Evolutionary conservation across 2,888 invertebrate genomes (phyloP), one percentile per base, ranked within the genome.

Genomic region (Gisinianus flammeolus): DNA sequence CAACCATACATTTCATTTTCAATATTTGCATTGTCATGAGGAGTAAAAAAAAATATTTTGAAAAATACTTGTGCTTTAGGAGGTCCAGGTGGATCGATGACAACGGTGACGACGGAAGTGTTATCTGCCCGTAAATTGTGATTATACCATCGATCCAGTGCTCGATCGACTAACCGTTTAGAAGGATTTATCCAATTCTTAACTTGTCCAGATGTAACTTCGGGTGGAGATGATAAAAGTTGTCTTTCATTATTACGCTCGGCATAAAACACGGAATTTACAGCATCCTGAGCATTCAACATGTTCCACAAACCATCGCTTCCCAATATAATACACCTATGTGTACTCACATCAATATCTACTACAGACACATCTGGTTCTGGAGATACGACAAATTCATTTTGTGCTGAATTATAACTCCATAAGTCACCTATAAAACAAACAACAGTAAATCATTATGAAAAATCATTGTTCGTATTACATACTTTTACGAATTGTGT

Each of bases 251-350:
- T 95, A 84, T 93, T 92, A 52, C 90, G 89, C 87, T 95, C 95
- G 0, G 94, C 93, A 64, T 92, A 91, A 85, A 93, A 93, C 1
- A 97, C 96, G 80, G 94, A 90, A 76, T 92, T 91, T 6, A 97
- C 95, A 0, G 97, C 94, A 82, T 92, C 92, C 84, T 93, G 91
- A 0, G 96, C 91, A 0, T 92, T 91, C 81, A 98, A 88, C 91
- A 98, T 96, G 88, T 99, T 98, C 94, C 96, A 98, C 52, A 98
- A 88, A 0, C 98, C 98, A 87, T 99, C 98, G 0, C 97, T 97
- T 76, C 97, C 98, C 85, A 98, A 93, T 83, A 98, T 93, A 62
- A 98, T 89, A 89, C 97, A 98, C 85, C 94, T 88, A 81, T 89
- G 89, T 31, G 89, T 91, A 72, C 91, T 90, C 19, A 94, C 91